Evolutionary conservation across 2,888 invertebrate genomes (phyloP), one percentile per base, ranked within the genome.

Genomic region (Rhabditoides inermis): DNA sequence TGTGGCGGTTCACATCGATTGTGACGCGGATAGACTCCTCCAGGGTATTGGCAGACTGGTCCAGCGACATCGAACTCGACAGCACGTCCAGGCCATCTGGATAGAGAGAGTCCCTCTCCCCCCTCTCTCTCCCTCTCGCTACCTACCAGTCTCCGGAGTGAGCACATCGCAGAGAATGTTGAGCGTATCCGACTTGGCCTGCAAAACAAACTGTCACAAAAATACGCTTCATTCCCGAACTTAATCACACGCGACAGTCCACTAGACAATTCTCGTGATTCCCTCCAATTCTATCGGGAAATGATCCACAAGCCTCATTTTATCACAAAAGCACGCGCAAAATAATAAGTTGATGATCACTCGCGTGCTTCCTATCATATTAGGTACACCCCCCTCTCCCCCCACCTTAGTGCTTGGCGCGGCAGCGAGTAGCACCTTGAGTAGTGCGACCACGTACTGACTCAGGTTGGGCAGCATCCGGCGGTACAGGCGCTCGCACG

Each of bases 111-210:
- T n/a, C n/a, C n/a, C n/a, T n/a, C n/a, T n/a, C n/a, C n/a, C n/a
- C n/a, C n/a, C n/a, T n/a, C n/a, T n/a, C n/a, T n/a, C n/a, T n/a
- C n/a, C n/a, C n/a, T n/a, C n/a, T n/a, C n/a, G n/a, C n/a, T n/a
- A n/a, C n/a, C n/a, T n/a, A n/a, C n/a, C n/a, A n/a, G 69, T 68
- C 51, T 72, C 71, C 0, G 70, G 69, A 15, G 95, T 95, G 65
- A 98, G 79, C 45, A 98, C 88, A 80, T 99, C 98, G 37, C 91
- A 88, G 84, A 95, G 86, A 41, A 99, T 94, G 78, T 95, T 95
- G 72, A 95, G 90, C 46, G 94, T 91, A 77, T 98, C 98, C 10
- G 87, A 89, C 81, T 94, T 94, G 4, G 89, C 86, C 80, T 94
- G 91, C 12, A 58, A 28, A n/a, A 6, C 2, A 48, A 20, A 39